These are phyloP conservation scores for Phalacrocorax aristotelis DNA, from an alignment of 2,113 vertebrate genomes.

Conservation along the genomic window DNA sequence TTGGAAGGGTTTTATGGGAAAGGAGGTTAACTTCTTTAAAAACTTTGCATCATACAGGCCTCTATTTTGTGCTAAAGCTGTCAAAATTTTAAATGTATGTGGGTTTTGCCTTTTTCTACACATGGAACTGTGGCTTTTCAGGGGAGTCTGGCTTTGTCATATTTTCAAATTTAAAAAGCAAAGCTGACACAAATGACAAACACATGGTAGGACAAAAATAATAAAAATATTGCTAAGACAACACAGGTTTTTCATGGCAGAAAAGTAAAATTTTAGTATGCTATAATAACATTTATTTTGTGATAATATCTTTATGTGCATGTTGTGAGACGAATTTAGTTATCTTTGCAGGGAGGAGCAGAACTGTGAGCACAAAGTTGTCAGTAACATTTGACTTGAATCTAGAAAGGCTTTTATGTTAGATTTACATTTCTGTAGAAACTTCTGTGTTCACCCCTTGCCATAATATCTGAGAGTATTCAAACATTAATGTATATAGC, in stretches of 20 bases:
- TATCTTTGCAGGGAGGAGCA: background rate
- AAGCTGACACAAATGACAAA: background rate
- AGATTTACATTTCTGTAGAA: background rate
- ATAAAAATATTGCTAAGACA: background rate
- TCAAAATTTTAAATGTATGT: background rate
- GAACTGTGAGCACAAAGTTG: background rate
- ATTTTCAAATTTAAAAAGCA: conserved; percentile 3
- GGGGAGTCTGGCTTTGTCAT: background rate
- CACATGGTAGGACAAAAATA: background rate
- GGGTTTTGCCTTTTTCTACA: background rate
- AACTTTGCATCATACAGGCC: background rate
- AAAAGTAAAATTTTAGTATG: background rate
- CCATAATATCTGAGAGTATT: background rate
- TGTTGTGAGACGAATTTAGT: background rate
- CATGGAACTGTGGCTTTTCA: background rate
- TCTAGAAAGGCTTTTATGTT: background rate
- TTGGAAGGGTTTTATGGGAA: background rate
- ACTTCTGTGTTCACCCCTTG: fast-evolving
- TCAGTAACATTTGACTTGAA: background rate
- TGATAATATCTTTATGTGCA: background rate
- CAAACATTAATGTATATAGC: background rate
- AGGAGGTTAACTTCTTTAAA: background rate
- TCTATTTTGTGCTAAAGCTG: background rate
- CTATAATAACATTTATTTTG: background rate
- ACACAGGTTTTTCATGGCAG: background rate